Conservation (phyloP, 1,140 invertebrate genomes). For the Hetaerina americana region DNA sequence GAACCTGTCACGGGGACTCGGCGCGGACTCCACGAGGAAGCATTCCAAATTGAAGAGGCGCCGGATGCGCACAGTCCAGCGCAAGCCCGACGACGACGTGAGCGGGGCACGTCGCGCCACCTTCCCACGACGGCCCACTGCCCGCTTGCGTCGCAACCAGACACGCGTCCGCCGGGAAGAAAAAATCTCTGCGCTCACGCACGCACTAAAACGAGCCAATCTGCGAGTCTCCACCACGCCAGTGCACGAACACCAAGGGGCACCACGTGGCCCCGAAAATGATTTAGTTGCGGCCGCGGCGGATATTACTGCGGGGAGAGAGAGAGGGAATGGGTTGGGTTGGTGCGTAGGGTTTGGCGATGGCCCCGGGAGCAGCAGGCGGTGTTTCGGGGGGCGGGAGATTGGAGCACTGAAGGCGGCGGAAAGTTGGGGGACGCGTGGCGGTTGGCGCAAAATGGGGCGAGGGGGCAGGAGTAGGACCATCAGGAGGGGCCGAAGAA, state of each 20-base stretch:
- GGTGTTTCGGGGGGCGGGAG: neutral
- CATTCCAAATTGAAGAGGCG: too few species aligned
- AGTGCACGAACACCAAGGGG: neutral
- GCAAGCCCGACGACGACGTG: too few species aligned
- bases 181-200: neutral
- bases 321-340: neutral
- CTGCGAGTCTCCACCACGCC: neutral
- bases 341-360: neutral
- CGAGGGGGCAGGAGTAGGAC: too few species aligned
- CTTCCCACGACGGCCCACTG: too few species aligned
- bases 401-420: neutral
- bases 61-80: too few species aligned
- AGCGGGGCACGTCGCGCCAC: too few species aligned
- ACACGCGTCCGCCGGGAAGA: neutral
- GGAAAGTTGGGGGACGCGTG: neutral
- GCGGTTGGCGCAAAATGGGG: neutral
- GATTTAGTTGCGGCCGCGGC: neutral
- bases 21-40: too few species aligned
- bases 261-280: neutral
- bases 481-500: too few species aligned
- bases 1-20: too few species aligned
- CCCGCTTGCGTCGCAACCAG: too few species aligned
- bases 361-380: neutral
- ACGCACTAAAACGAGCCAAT: neutral
- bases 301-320: too few species aligned